Evolutionary conservation across 2,888 invertebrate genomes (phyloP).

Genomic region (Phorcus lineatus): DNA sequence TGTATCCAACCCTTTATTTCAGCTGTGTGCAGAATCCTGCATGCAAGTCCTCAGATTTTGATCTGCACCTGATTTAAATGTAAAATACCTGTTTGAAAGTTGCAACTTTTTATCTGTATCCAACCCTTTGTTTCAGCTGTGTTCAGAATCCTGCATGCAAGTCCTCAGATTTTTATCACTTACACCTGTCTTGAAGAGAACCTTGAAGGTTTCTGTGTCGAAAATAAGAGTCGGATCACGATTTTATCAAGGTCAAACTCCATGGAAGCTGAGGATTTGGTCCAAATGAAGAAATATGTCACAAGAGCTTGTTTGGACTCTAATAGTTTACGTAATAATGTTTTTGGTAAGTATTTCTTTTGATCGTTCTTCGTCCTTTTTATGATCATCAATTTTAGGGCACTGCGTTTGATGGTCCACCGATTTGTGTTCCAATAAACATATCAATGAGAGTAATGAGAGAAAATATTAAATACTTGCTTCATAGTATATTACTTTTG

Average conservation of each 20-base stretch:
- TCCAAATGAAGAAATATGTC: background rate
- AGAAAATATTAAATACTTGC: too few relatives aligned
- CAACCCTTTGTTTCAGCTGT: background rate
- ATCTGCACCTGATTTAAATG: too few relatives aligned
- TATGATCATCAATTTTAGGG: too few relatives aligned
- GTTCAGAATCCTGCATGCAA: background rate
- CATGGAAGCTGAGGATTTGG: background rate
- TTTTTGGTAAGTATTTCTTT: too few relatives aligned
- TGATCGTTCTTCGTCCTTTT: too few relatives aligned
- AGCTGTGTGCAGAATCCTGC: background rate
- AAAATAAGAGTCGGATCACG: background rate
- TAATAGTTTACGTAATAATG: background rate
- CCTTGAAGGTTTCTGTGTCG: background rate
- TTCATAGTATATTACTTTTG: too few relatives aligned
- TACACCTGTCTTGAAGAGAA: background rate
- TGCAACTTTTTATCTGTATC: too few relatives aligned
- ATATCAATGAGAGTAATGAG: too few relatives aligned
- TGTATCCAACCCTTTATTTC: background rate
- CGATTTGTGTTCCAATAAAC: too few relatives aligned
- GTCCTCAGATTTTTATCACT: background rate
- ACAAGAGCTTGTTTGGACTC: background rate
- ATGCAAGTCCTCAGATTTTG: background rate
- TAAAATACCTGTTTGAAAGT: too few relatives aligned
- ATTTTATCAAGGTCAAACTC: background rate
- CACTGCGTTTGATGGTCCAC: too few relatives aligned